phyloP scores from a whole-genome alignment of 2,888 invertebrate species.

The Diarsia mendica region DNA sequence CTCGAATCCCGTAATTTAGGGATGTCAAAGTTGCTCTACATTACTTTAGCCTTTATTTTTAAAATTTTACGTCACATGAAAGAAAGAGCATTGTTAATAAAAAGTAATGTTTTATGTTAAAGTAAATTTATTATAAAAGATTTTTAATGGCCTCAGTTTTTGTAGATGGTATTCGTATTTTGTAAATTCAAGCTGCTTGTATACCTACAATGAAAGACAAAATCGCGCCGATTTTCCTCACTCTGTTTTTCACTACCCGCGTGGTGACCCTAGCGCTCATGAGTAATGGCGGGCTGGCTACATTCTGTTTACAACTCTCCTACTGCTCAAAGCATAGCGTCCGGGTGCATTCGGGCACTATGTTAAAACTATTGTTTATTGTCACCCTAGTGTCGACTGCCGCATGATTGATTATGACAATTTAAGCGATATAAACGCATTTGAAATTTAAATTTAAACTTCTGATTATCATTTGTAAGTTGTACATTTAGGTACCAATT shows the following conservation, averaged over 20 bases:
- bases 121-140: too few species aligned
- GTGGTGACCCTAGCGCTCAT: conserved; percentile 60
- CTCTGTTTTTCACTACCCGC: conserved; percentile 1
- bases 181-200: background rate
- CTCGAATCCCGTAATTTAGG: conserved; percentile 13
- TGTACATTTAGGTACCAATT: conserved; percentile 48
- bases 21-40: conserved; percentile 7
- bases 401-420: conserved; percentile 59
- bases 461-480: conserved; percentile 55
- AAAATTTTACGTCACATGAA: too few species aligned
- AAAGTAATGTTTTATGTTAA: background rate
- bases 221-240: conserved; percentile 1
- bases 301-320: conserved; percentile 75
- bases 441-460: conserved; percentile 61
- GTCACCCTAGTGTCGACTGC: conserved; percentile 68
- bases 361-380: conserved; percentile 76
- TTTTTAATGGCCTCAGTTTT: background rate
- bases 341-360: conserved; percentile 72
- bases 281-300: conserved; percentile 73
- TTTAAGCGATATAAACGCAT: conserved; percentile 59
- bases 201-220: too few species aligned
- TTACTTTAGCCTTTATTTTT: background rate
- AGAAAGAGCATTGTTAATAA: background rate
- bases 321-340: conserved; percentile 77
- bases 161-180: background rate